Evolutionary conservation across 2,888 invertebrate species (phyloP).

Genomic region (Caenorhabditis sp.): DNA sequence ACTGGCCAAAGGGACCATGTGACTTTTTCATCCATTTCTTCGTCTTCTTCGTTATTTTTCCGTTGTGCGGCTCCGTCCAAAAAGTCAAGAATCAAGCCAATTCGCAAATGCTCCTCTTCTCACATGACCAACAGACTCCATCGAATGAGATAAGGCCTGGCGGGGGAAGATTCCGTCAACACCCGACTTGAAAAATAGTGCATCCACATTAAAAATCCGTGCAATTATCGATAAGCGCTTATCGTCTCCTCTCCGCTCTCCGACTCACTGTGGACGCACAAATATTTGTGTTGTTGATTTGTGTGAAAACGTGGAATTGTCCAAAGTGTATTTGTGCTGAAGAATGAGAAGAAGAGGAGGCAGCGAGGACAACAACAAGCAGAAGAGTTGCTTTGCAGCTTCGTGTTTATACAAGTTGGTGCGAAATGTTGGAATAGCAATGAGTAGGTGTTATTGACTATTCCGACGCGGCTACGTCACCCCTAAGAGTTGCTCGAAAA

Average conservation of each 20-base stretch:
- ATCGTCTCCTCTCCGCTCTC: slow-evolving; percentile 8
- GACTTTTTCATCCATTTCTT: slow-evolving; percentile 12
- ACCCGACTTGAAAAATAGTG: slow-evolving; percentile 6
- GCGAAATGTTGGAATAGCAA: neutral
- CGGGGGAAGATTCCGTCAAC: neutral
- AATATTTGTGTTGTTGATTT: slow-evolving; percentile 21
- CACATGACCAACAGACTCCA: slow-evolving; percentile 22
- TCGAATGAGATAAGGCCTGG: slow-evolving; percentile 4
- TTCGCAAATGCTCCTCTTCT: slow-evolving; percentile 12
- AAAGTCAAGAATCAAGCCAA: slow-evolving; percentile 13
- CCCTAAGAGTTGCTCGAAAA: slow-evolving; percentile 3
- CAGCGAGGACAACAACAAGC: too few species aligned
- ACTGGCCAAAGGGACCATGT: slow-evolving; percentile 21
- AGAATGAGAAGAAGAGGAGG: neutral
- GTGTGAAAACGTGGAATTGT: slow-evolving; percentile 33
- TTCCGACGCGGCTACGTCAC: slow-evolving; percentile 19
- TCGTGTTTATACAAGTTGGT: neutral
- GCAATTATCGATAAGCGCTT: slow-evolving; percentile 9
- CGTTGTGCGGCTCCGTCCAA: neutral
- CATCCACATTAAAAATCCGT: slow-evolving; percentile 13
- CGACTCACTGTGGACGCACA: neutral
- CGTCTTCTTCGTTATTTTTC: slow-evolving; percentile 2
- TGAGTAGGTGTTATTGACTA: slow-evolving; percentile 2
- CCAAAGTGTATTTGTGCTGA: neutral
- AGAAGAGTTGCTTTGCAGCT: neutral